These are phyloP conservation scores for Alloplasta piceator DNA, from an alignment of 2,888 invertebrate genomes.

Conservation along the genomic window DNA sequence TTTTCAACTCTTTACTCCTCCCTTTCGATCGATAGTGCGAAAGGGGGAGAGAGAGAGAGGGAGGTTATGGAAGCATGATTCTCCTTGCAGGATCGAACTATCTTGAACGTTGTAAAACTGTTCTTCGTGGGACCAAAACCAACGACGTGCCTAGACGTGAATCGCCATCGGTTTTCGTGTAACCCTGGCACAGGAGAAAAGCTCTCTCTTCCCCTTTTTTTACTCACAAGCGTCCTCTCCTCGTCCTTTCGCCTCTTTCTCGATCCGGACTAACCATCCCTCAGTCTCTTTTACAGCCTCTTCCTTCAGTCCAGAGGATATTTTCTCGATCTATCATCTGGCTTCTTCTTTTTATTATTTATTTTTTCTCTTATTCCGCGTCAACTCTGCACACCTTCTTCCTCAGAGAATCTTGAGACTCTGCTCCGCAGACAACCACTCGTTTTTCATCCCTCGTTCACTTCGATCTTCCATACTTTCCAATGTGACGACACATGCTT, in stretches of 20 bases:
- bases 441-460: slow-evolving; percentile 22
- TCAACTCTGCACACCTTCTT: slow-evolving; percentile 7
- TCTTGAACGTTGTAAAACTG: slow-evolving; percentile 46
- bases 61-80: slow-evolving; percentile 25
- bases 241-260: slow-evolving; percentile 2
- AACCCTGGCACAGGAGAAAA: slow-evolving; percentile 42
- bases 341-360: not conserved
- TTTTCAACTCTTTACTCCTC: slow-evolving; percentile 43
- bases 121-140: slow-evolving; percentile 36
- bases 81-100: slow-evolving; percentile 28
- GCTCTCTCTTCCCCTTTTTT: not conserved
- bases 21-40: slow-evolving; percentile 43
- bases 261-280: not conserved
- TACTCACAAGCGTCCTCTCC: not conserved
- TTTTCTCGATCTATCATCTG: slow-evolving; percentile 38
- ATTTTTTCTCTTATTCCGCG: not conserved
- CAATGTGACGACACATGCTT: slow-evolving; percentile 23
- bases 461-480: slow-evolving; percentile 1
- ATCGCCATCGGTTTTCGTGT: slow-evolving; percentile 38
- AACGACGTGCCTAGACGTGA: slow-evolving; percentile 42
- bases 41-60: slow-evolving; percentile 5
- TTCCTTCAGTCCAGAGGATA: slow-evolving; percentile 28
- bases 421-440: not conserved
- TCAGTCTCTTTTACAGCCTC: slow-evolving; percentile 24
- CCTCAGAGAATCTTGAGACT: not conserved